A percentile compares a stretch with the other conserved stretches of the same genome.
Evolutionary conservation across 2,888 invertebrate genomes (phyloP).

Genomic region (Agrotis clavis): DNA sequence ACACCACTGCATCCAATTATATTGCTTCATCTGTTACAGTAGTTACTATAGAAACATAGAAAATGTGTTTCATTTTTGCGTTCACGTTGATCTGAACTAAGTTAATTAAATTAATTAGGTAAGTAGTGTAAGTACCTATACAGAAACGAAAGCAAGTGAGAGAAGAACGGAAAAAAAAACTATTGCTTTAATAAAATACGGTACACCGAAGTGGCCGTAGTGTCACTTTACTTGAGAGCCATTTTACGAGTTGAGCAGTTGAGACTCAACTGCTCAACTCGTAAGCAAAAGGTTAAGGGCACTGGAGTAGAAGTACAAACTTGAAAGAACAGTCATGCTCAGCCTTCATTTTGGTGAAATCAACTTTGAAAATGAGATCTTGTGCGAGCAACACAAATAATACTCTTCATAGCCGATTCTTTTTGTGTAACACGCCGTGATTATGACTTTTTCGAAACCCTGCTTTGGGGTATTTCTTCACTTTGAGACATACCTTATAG

Average conservation of each 20-base stretch:
- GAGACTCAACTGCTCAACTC: too few relatives aligned
- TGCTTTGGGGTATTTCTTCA: not conserved
- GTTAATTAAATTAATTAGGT: not conserved
- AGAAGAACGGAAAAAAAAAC: not conserved
- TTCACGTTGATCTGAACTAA: too few relatives aligned
- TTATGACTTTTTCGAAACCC: too few relatives aligned
- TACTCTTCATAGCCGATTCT: not conserved
- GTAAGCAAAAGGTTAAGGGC: constrained; percentile 12
- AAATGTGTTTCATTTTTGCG: too few relatives aligned
- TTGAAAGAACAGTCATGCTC: not conserved
- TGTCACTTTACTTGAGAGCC: constrained; percentile 7
- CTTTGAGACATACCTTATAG: not conserved
- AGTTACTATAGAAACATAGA: too few relatives aligned
- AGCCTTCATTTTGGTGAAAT: not conserved
- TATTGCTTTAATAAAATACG: not conserved
- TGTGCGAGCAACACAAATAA: not conserved
- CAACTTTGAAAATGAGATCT: not conserved
- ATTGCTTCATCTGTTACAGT: not conserved
- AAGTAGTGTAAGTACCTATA: not conserved
- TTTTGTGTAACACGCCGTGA: too few relatives aligned
- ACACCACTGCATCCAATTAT: not conserved
- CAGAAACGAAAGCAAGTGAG: not conserved
- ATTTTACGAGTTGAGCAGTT: constrained; percentile 5
- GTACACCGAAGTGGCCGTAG: constrained; percentile 7
- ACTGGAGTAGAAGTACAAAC: constrained; percentile 7